Base-by-base conservation (phyloP, 2,113 vertebrate genomes). In the Sisor rabdophorus region DNA sequence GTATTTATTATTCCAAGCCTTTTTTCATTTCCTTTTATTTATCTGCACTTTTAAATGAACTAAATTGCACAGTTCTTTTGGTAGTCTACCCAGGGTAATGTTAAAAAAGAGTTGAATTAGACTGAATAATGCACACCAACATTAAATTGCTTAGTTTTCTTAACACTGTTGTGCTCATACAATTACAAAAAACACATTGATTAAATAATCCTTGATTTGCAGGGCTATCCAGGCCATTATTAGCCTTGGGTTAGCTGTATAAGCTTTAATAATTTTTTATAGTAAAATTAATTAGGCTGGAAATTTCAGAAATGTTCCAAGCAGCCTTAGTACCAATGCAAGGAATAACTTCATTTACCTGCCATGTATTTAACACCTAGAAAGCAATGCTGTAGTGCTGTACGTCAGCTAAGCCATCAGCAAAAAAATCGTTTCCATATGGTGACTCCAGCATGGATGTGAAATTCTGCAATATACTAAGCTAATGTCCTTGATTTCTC, bases 401-500 rank as follows among this genome's bases (percentile, higher is more conserved):
- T 65, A 50, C 32, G 59, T 20, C 32, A 48, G 30, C 36, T 55
- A 22, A 47, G 16, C 63, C 28, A 30, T 68, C 9, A 40, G 56
- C 53, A 58, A 24, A 71, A 78, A 67, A 40, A 50, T 61, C 40
- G 24, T 24, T 79, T 64, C 19, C 59, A 12, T 47, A 12, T 10
- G 47, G 36, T 24, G 30, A 56, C 61, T 40, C 28, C 55, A 26
- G 30, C 32, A 61, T 40, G 3, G 22, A 59, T 36, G 56, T 67
- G 70, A 63, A 44, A 44, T 44, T 44, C 58, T 81, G 73, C 73
- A 64, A 73, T 82, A 76, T 55, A 79, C 54, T 60, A 54, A 67
- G 60, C 48, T 58, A 75, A 75, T 71, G 80, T 71, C 80, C 71
- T 81, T 78, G 65, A 47, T 79, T 72, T 76, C 69, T 72, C 59